Base-by-base conservation (phyloP, 2,888 invertebrate species). In the Spisula solida region DNA sequence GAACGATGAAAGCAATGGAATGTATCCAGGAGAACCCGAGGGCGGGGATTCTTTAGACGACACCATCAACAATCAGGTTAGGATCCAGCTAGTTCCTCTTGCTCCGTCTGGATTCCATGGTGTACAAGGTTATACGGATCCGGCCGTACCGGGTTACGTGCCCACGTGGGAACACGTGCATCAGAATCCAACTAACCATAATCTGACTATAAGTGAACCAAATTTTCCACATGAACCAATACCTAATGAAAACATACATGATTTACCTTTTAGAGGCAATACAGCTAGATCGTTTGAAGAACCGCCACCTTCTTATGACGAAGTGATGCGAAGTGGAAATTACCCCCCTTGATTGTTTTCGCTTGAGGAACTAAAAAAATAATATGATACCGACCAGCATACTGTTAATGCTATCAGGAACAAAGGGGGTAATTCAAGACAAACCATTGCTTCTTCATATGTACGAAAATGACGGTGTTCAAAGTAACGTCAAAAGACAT, bases 221-320 rank as follows among this genome's bases (percentile, higher is more conserved):
- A 31, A 31, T 5, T 75, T 75, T 75, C 12, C 31, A 20, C 75
- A 75, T 18, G 75, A 75, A 31, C 14, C 75, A 8, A 16, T 31
- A 16, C 75, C 75, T 18, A 31, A 25, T 75, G 75, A 75, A 16
- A 34, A 34, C 1, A 75, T 34, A 31, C 75, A 34, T 18, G 31
- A 31, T 75, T 34, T 75, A 31, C 75, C 75, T 4, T 75, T 31
- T 25, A 75, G 75, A 25, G 31, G 31, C 75, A 75, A 34, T 75
- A 34, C 25, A 6, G 25, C n/a, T 25, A 25, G 29, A 31, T 31
- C 75, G 14, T 75, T 25, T 34, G 75, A 75, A 18, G 34, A 75
- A 14, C 83, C 83, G 16, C 83, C 83, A 10, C 83, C 83, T 6
- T 83, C 83, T 16, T 83, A 83, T 31, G 83, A 83, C 10, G 83